A percentile compares a stretch with the other conserved stretches of the same genome.
These are phyloP conservation scores for Chrysolophus pictus DNA, from an alignment of 2,797 vertebrate species.

Conservation along the genomic window DNA sequence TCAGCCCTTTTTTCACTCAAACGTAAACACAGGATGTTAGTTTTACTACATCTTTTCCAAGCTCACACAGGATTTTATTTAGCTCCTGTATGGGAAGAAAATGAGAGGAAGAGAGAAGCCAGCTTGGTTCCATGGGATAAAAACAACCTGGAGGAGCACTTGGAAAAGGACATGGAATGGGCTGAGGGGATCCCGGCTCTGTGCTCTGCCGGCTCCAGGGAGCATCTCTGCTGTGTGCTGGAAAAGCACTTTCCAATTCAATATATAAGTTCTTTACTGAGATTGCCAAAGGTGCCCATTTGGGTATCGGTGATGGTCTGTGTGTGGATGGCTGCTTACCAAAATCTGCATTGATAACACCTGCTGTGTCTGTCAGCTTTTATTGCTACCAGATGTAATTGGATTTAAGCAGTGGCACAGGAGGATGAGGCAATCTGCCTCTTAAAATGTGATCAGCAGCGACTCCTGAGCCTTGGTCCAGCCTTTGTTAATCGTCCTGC, in stretches of 20 bases:
- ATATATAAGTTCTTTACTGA: neutral
- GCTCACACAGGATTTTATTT: neutral
- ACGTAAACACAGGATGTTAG: constrained; percentile 4
- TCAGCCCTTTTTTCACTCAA: neutral
- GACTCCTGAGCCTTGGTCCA: neutral
- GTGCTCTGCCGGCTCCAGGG: neutral
- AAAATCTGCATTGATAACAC: constrained; percentile 5
- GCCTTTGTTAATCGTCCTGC: neutral
- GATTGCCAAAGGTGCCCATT: constrained; percentile 42
- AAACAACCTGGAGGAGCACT: neutral
- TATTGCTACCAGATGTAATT: constrained; percentile 46
- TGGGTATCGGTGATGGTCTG: neutral
- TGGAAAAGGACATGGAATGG: neutral
- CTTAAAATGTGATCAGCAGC: neutral
- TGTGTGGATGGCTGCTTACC: constrained; percentile 38
- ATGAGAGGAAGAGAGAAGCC: neutral
- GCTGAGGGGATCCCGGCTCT: neutral
- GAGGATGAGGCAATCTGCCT: constrained; percentile 22
- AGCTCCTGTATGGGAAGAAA: neutral
- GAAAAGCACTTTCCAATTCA: constrained; percentile 16
- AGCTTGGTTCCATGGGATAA: fast-evolving
- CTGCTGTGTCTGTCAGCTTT: constrained; percentile 55
- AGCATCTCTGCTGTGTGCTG: neutral
- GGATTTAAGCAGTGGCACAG: constrained; percentile 16
- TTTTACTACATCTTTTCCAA: neutral